Evolutionary conservation across 92 coral and sea anemone genomes (phyloP), one percentile per base, ranked within the genome.

Genomic region (Bergia puertoricense): DNA sequence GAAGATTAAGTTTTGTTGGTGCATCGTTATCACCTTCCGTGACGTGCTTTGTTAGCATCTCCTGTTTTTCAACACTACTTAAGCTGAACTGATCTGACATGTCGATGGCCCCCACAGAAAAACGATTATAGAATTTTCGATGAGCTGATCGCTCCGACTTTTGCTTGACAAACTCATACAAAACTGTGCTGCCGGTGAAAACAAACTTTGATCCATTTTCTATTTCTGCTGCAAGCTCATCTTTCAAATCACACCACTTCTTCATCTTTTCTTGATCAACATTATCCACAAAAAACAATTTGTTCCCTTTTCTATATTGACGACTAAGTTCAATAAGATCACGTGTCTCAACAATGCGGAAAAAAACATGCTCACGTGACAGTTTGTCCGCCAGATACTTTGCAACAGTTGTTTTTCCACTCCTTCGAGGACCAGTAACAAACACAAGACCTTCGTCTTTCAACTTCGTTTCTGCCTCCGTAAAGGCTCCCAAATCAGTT

Each of bases 131-230:
- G 42, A 73, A 73, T 7, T 73, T 16, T 23, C 42, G 77, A 73
- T 73, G 42, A 23, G 42, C 14, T 30, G 42, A 30, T 62, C 9
- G 68, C 68, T 62, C 68, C 9, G 68, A 62, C 68, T 62, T 62
- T 62, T 62, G 68, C 77, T 73, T 22, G 39, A 73, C 42, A 7
- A 23, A 36, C 42, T 73, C 77, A 73, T 23, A 73, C 77, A 73
- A 0, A 23, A 6, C 42, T n/a, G 77, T 23, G 39, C 77, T 73
- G 77, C 77, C 42, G 39, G 77, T 73, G 42, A 73, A 73, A 36
- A 73, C 77, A 73, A 73, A 73, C 77, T 73, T 73, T 73, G 77
- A 73, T n/a, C 77, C 77, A 22, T 73, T 73, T 7, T 36, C 77
- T 73, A 73, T n/a, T 36, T 9, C 77, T 23, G 41, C 39, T 73